Conservation (phyloP, 2,797 vertebrate species). For the Mallotus villosus region DNA sequence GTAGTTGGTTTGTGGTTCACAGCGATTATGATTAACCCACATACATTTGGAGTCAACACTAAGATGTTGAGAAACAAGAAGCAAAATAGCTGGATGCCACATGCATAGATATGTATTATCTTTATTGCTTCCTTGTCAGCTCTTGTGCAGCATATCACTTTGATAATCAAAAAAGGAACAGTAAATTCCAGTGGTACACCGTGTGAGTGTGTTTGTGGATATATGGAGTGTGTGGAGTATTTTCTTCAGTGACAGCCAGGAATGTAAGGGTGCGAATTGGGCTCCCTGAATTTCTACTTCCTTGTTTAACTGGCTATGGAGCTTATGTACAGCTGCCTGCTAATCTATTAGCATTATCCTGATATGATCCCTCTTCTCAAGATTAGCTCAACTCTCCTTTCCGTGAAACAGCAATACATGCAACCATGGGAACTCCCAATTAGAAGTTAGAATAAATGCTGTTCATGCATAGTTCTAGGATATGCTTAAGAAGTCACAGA, state of each 20-base stretch:
- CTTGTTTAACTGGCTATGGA: not conserved
- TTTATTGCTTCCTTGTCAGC: too few species aligned
- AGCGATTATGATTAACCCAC: not conserved
- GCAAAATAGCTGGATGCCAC: too few species aligned
- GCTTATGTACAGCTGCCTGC: slow-evolving; percentile 4
- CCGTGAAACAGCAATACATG: not conserved
- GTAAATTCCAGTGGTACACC: not conserved
- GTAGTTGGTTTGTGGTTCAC: too few species aligned
- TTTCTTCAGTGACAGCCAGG: not conserved
- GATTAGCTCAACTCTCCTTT: not conserved
- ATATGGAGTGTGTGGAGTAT: too few species aligned
- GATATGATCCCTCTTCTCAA: not conserved
- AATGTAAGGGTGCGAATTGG: not conserved
- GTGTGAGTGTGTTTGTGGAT: too few species aligned
- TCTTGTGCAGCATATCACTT: too few species aligned
- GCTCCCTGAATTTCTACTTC: not conserved
- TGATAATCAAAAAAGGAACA: too few species aligned
- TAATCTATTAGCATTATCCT: not conserved
- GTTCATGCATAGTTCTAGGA: not conserved
- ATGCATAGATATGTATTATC: too few species aligned
- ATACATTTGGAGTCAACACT: not conserved
- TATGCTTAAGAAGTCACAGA: not conserved
- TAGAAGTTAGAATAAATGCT: not conserved
- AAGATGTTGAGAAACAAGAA: too few species aligned
- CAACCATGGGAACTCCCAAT: slow-evolving; percentile 9